phyloP scores from a whole-genome alignment of 2,888 invertebrate genomes.

The Dryobota labecula region DNA sequence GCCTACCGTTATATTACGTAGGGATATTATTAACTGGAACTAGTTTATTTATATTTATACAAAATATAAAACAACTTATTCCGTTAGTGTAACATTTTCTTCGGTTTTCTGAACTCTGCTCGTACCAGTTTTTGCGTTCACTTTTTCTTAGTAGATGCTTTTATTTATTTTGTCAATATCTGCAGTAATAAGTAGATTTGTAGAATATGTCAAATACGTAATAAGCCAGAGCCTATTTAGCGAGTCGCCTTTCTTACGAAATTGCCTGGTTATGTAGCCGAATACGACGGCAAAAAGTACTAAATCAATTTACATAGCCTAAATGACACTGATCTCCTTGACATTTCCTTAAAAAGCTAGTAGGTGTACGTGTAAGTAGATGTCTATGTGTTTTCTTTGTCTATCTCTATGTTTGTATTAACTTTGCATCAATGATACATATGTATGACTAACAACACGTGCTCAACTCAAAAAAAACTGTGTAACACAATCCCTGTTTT shows the following conservation, averaged over 20 bases:
- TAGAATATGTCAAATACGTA: conserved; percentile 40
- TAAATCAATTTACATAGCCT: conserved; percentile 47
- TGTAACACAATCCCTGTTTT: conserved; percentile 64
- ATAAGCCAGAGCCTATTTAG: conserved; percentile 14
- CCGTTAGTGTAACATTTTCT: conserved; percentile 39
- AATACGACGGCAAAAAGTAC: conserved; percentile 40
- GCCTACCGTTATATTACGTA: conserved; percentile 37
- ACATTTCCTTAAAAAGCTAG: conserved; percentile 65
- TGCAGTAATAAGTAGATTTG: conserved; percentile 23
- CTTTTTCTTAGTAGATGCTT: conserved; percentile 3
- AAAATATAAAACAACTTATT: conserved; percentile 20
- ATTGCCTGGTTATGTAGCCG: conserved; percentile 23
- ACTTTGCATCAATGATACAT: conserved; percentile 61
- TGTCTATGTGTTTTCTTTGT: no score
- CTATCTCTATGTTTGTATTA: conserved; percentile 46
- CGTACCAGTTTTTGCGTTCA: conserved; percentile 1
- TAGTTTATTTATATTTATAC: conserved; percentile 39
- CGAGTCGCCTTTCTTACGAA: conserved; percentile 31
- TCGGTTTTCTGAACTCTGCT: conserved; percentile 27
- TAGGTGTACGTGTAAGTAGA: no score
- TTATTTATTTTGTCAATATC: conserved; percentile 39
- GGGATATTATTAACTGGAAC: conserved; percentile 40
- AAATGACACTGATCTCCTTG: conserved; percentile 61
- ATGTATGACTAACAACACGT: conserved; percentile 69
- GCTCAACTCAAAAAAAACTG: conserved; percentile 49